These are phyloP conservation scores for Parasteatoda tepidariorum DNA, from an alignment of 1,140 invertebrate species.

Conservation along the genomic window DNA sequence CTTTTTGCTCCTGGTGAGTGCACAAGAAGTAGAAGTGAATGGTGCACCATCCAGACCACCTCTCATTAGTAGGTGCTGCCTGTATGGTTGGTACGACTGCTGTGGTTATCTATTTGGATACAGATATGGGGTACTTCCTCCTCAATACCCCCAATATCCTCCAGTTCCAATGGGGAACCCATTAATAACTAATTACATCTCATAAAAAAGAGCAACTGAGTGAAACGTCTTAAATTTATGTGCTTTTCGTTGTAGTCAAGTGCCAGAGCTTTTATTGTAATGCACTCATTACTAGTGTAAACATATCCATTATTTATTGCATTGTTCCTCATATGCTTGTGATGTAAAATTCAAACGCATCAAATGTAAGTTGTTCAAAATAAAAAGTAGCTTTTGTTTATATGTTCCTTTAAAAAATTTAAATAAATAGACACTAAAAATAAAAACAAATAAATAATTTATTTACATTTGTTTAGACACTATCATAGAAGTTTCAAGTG, in stretches of 20 bases:
- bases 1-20: not conserved
- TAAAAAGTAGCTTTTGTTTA: conserved; percentile 3
- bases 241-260: too few relatives aligned
- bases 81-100: conserved; percentile 48
- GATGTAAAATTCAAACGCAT: not conserved
- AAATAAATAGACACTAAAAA: not conserved
- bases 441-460: not conserved
- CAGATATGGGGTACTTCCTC: conserved; percentile 28
- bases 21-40: not conserved
- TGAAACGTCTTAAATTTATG: too few relatives aligned
- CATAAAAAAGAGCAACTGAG: conserved; percentile 3
- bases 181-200: conserved; percentile 32
- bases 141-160: conserved; percentile 32
- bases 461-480: not conserved
- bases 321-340: not conserved
- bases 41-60: conserved; percentile 14
- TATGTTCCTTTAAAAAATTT: not conserved
- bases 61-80: conserved; percentile 38
- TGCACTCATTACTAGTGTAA: too few relatives aligned
- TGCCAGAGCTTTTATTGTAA: conserved; percentile 17
- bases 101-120: conserved; percentile 51
- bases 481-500: conserved; percentile 79
- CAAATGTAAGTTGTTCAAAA: not conserved
- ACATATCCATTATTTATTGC: not conserved
- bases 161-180: conserved; percentile 27